phyloP scores from a whole-genome alignment of 2,888 invertebrate species.

The Eustalomyia histrio region DNA sequence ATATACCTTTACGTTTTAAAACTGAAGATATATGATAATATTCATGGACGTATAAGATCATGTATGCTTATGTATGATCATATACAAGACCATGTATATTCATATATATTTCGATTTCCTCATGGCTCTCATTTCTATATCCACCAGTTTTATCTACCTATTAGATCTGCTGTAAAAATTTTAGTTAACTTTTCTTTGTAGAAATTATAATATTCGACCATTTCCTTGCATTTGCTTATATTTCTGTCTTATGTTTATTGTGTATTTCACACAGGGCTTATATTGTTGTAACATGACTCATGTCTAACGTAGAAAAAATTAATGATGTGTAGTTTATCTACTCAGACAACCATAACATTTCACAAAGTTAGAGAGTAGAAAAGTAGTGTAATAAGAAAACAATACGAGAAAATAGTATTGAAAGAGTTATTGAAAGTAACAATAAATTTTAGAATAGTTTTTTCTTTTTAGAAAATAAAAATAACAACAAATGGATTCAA shows the following conservation, averaged over 20 bases:
- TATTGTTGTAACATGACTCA: conserved; percentile 46
- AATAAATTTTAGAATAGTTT: conserved; percentile 19
- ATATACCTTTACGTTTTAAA: too few species aligned
- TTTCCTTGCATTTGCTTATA: neutral
- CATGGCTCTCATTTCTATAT: too few species aligned
- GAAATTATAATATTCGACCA: too few species aligned
- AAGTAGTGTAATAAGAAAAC: conserved; percentile 16
- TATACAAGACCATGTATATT: too few species aligned
- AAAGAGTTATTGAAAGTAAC: conserved; percentile 12
- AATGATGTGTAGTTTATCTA: conserved; percentile 61
- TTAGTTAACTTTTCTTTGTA: too few species aligned
- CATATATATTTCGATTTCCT: too few species aligned
- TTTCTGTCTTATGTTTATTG: neutral
- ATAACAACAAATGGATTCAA: neutral
- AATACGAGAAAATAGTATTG: conserved; percentile 13
- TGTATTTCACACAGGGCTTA: conserved; percentile 24
- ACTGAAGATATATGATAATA: too few species aligned
- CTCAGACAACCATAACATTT: conserved; percentile 53
- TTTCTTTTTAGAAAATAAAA: too few species aligned
- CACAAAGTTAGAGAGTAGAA: conserved; percentile 10
- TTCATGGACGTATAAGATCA: too few species aligned
- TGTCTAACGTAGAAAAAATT: conserved; percentile 58
- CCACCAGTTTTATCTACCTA: too few species aligned
- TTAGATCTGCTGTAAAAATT: too few species aligned
- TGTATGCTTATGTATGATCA: too few species aligned